Conservation (phyloP, 2,888 invertebrate species). For the Troides helena region DNA sequence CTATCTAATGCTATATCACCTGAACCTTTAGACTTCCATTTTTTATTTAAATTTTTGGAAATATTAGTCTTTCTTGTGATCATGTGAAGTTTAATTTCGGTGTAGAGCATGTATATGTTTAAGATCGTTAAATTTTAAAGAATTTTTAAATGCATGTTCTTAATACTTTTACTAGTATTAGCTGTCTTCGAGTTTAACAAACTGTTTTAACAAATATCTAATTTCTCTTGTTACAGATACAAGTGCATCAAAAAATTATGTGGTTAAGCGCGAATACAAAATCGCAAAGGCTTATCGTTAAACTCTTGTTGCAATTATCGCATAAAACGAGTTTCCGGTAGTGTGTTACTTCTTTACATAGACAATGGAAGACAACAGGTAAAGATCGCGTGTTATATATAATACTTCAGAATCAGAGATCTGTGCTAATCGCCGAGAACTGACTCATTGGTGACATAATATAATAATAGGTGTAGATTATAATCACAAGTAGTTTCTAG, state of each 20-base stretch:
- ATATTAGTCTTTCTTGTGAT: too few relatives aligned
- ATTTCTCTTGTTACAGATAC: slow-evolving; percentile 47
- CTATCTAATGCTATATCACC: too few relatives aligned
- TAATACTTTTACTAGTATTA: too few relatives aligned
- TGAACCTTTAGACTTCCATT: too few relatives aligned
- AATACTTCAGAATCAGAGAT: neutral
- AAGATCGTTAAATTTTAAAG: too few relatives aligned
- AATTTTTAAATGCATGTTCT: too few relatives aligned
- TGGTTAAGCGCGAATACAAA: slow-evolving; percentile 45
- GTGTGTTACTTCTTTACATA: slow-evolving; percentile 42
- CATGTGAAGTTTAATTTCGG: too few relatives aligned
- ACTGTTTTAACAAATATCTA: too few relatives aligned
- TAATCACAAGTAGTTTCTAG: too few relatives aligned
- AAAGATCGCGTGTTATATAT: slow-evolving; percentile 9
- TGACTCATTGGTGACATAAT: neutral
- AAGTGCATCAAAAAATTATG: slow-evolving; percentile 52
- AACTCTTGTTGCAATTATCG: slow-evolving; percentile 40
- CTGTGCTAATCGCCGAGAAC: neutral
- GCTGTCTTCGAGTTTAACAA: too few relatives aligned
- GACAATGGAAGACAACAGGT: slow-evolving; percentile 66
- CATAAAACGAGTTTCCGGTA: slow-evolving; percentile 57
- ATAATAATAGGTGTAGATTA: neutral
- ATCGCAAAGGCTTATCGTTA: slow-evolving; percentile 41
- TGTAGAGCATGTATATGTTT: too few relatives aligned
- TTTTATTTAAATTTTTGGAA: too few relatives aligned